Evolutionary conservation across 2,888 invertebrate genomes (phyloP), one percentile per base, ranked within the genome.

Genomic region (Andrena camellia): DNA sequence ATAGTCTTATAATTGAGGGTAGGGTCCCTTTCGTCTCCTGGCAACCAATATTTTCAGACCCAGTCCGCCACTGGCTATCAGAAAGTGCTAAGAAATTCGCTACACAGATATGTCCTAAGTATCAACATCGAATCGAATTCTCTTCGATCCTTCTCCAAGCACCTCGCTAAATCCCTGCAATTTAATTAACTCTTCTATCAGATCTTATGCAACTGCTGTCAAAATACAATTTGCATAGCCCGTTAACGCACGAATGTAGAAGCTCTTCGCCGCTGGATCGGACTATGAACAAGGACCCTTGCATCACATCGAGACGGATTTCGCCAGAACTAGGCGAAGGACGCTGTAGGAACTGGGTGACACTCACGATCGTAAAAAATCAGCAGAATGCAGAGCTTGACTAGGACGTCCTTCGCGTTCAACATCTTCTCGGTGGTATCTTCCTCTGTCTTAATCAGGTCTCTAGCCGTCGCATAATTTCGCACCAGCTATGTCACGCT

Each of bases 281-380:
- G 48, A 80, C 79, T 80, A 35, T 54, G 66, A 35, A 60, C 70
- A 20, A 66, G 79, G 42, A 72, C 35, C 3, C 2, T 72, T 72
- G 62, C 50, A 20, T 29, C 60, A 57, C 23, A 2, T 2, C 10
- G 13, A 23, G 13, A 48, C 33, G 13, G 17, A 59, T 78, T 42
- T 62, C 4, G 7, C 17, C 6, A 23, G 17, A 88, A 90, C 81
- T 89, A 89, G 89, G 88, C 84, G 88, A 91, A 90, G 90, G 89
- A 86, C 84, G 59, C 57, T 50, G 62, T 68, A 42, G 1, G 10
- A 31, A 59, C 17, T 35, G 33, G 68, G 66, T 70, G 10, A 69
- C 85, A 82, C 86, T 89, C 72, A 92, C 92, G 86, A 77, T 91
- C 84, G 35, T 83, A 89, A 60, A 91, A 86, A 29, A 91, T 69